Conservation (phyloP, 2,888 invertebrate genomes). For the Synergus laeviventris region DNA sequence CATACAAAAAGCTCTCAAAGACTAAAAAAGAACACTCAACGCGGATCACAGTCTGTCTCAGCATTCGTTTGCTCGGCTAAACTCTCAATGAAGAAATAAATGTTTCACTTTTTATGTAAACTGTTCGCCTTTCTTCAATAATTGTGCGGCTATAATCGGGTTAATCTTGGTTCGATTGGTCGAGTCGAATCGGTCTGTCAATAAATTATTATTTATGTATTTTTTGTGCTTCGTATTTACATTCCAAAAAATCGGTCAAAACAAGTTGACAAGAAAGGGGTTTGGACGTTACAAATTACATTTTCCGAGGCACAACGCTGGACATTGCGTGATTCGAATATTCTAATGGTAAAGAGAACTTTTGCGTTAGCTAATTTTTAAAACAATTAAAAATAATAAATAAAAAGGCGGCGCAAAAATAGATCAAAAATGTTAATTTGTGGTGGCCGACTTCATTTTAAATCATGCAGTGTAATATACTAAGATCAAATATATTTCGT, state of each 20-base stretch:
- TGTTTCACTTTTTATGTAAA: slow-evolving; percentile 29
- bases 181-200: neutral
- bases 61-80: slow-evolving; percentile 64
- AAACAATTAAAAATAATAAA: neutral
- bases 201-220: neutral
- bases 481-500: too few species aligned
- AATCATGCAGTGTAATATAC: too few species aligned
- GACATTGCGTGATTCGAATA: slow-evolving; percentile 30
- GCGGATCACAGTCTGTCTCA: slow-evolving; percentile 75
- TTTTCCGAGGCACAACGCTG: slow-evolving; percentile 36
- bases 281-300: slow-evolving; percentile 9
- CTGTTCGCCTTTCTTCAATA: slow-evolving; percentile 17
- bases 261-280: neutral
- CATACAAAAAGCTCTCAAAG: slow-evolving; percentile 65
- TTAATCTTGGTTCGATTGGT: slow-evolving; percentile 14
- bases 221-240: slow-evolving; percentile 30
- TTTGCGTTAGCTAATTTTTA: neutral
- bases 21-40: slow-evolving; percentile 72
- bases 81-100: slow-evolving; percentile 43
- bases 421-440: neutral
- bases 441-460: neutral
- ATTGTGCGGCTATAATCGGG: slow-evolving; percentile 33
- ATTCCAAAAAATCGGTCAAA: neutral
- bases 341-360: neutral
- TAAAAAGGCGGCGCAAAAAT: neutral